These are phyloP conservation scores for Hypothenemus hampei DNA, from an alignment of 1,140 invertebrate genomes.

Conservation along the genomic window DNA sequence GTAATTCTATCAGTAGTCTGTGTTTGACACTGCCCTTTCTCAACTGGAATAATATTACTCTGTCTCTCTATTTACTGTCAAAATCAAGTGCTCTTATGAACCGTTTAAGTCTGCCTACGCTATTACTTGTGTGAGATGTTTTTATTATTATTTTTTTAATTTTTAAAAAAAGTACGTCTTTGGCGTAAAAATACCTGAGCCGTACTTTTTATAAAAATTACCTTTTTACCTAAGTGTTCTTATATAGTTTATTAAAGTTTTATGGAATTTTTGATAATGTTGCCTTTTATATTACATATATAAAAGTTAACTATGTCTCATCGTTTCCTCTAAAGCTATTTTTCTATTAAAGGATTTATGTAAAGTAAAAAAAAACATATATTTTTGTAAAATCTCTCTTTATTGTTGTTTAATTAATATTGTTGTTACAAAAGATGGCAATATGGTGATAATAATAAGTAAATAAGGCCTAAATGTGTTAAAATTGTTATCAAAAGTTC, in stretches of 20 bases:
- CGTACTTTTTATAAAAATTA: conserved; percentile 9
- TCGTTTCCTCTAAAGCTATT: too few relatives aligned
- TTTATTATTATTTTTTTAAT: conserved; percentile 1
- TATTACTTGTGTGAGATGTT: conserved; percentile 14
- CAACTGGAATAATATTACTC: too few relatives aligned
- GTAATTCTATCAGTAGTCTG: too few relatives aligned
- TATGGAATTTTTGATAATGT: conserved; percentile 31
- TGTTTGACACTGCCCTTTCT: too few relatives aligned
- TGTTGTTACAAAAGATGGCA: too few relatives aligned
- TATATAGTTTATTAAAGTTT: conserved; percentile 34
- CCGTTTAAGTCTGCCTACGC: conserved; percentile 24
- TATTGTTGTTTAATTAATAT: too few relatives aligned
- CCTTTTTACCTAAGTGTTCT: conserved; percentile 14
- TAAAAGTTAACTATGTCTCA: too few relatives aligned
- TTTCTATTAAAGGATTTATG: too few relatives aligned
- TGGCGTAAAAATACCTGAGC: neutral
- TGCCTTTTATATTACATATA: too few relatives aligned
- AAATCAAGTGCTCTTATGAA: conserved; percentile 26
- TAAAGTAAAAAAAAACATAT: too few relatives aligned
- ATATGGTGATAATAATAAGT: neutral
- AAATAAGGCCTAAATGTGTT: too few relatives aligned
- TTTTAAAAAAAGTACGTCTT: conserved; percentile 4
- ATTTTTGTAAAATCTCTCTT: too few relatives aligned
- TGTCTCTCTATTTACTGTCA: conserved; percentile 12
- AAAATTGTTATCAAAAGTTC: conserved; percentile 33